Evolutionary conservation across 1,140 invertebrate genomes (phyloP), one percentile per base, ranked within the genome.

Genomic region (Neodiprion fabricii): DNA sequence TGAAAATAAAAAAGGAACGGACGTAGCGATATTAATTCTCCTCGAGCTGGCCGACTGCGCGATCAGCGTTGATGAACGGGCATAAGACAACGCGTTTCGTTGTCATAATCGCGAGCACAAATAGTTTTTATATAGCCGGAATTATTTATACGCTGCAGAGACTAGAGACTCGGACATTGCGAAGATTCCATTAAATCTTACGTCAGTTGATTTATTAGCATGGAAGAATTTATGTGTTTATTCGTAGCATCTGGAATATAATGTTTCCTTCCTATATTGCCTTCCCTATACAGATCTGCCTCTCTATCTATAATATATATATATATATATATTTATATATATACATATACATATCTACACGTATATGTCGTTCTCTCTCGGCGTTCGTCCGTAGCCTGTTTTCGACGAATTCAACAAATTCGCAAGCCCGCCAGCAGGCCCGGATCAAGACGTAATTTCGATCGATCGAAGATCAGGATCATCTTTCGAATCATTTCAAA

Each of bases 161-260:
- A 40, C 28, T 40, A 61, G 53, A 61, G n/a, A 14, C 53, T 61
- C 53, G 53, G 53, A 61, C 53, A 61, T 61, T 5, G 53, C n/a
- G 23, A 23, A 47, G 67, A 69, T 69, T 69, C 67, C 67, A 23
- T 69, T 69, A 23, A 69, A 69, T 69, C 67, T 69, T 69, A 69
- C 67, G 67, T 69, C 67, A 69, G 67, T 69, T 69, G 67, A 69
- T 69, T 69, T 69, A 69, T 69, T 69, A 69, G 67, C 67, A 23
- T 69, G 67, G 21, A 69, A 17, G 67, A 69, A 69, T 69, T 69
- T 69, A 69, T 69, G 67, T 69, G 67, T 69, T 69, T 69, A 69
- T 69, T 47, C 40, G 40, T 69, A 21, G 67, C 67, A 69, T 69
- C 67, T 69, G 67, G 67, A 47, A 69, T 69, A 69, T 69, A 69